phyloP scores from a whole-genome alignment of 2,113 vertebrate genomes.

The Chinchilla lanigera region DNA sequence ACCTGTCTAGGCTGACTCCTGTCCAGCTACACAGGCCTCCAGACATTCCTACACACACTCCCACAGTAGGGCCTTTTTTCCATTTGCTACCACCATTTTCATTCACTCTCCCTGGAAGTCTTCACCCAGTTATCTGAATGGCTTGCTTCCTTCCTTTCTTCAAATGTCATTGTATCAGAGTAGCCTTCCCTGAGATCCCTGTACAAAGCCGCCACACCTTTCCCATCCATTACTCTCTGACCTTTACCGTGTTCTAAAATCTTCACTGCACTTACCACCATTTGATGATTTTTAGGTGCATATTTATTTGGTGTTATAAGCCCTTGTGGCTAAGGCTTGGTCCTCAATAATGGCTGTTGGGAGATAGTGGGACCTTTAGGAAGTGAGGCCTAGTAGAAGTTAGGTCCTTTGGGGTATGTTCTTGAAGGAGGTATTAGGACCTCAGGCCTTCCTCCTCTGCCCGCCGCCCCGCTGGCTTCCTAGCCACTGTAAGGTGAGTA shows the following conservation, averaged over 20 bases:
- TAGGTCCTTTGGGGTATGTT: background rate
- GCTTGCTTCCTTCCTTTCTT: background rate
- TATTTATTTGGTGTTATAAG: background rate
- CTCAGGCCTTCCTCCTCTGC: background rate
- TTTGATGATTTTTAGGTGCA: background rate
- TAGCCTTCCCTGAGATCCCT: background rate
- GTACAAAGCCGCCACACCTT: background rate
- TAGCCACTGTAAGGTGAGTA: background rate
- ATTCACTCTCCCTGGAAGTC: background rate
- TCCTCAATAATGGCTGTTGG: background rate
- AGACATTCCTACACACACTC: no score
- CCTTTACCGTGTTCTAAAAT: background rate
- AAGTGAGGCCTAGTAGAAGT: background rate
- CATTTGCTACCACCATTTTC: background rate
- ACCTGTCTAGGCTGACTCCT: background rate
- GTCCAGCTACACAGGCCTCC: background rate
- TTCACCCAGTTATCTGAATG: background rate
- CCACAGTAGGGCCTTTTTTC: background rate
- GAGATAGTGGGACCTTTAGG: background rate
- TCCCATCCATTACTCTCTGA: background rate
- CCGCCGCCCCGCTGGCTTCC: no score
- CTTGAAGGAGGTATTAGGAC: background rate
- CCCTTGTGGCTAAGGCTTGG: background rate
- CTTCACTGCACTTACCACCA: background rate
- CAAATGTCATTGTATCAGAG: background rate